Base-by-base conservation (phyloP, 2,888 invertebrate species). In the Cosmopolites sordidus region DNA sequence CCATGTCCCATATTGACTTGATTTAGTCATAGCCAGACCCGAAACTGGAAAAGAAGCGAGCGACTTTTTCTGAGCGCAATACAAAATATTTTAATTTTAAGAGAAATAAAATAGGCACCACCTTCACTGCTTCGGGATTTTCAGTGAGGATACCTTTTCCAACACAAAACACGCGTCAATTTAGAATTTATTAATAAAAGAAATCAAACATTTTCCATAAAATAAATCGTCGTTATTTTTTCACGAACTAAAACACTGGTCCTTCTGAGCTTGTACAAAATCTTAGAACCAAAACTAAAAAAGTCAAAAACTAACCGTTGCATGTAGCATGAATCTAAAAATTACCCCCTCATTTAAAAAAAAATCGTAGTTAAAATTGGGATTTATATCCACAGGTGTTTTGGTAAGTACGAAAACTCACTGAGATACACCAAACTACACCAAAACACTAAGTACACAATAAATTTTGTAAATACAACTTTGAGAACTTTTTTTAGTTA, bases 381-480 rank as follows among this genome's bases (percentile, higher is more conserved):
- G 43, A 45, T 3, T 12, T 16, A 40, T 9, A 27, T 33, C 2
- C 15, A 29, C 33, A 43, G 46, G 57, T 53, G 53, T 56, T 58
- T 56, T 51, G 58, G 58, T 58, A 58, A 58, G 58, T 58, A 58
- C 47, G 11, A 40, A 48, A 39, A 47, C 43, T 54, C 53, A 58
- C 54, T 41, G 51, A 48, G 17, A 37, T 15, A 58, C 58, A 55
- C 55, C 38, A 29, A 58, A 27, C 46, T 42, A 55, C 58, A 58
- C 58, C 58, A 53, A 58, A 56, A 56, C 53, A 56, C 55, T 52
- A 15, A 48, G 51, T 49, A 52, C 46, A 58, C 58, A 47, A 33
- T 12, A 37, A 44, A 45, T 51, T 50, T 46, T 58, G 58, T 58
- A 58, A 55, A 58, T 58, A 58, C 55, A 58, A 58, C 22, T 29